phyloP scores from a whole-genome alignment of 2,888 invertebrate species.

The Cryptocheilus praepositus region DNA sequence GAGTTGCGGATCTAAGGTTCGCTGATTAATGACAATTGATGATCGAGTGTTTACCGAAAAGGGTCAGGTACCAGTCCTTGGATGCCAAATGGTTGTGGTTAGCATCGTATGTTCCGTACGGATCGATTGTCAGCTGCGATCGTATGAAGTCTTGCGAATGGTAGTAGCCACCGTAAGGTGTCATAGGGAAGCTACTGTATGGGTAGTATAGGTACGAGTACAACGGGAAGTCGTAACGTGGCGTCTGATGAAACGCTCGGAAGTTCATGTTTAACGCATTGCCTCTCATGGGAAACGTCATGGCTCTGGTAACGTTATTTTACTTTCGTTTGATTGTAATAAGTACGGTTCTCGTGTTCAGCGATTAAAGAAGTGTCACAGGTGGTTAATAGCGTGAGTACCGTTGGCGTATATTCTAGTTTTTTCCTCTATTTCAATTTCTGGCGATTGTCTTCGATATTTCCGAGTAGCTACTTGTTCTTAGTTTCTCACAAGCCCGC shows the following conservation, averaged over 20 bases:
- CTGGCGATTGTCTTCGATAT: no score
- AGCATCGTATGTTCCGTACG: conserved; percentile 32
- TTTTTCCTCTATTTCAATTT: background rate
- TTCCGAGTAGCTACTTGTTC: no score
- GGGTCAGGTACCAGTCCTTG: conserved; percentile 29
- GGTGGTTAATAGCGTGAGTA: background rate
- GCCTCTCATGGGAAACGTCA: conserved; percentile 34
- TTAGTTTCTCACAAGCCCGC: no score
- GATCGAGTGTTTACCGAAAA: conserved; percentile 41
- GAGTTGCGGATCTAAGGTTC: no score
- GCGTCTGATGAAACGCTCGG: conserved; percentile 33
- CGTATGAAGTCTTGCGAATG: conserved; percentile 36
- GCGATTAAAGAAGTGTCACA: no score
- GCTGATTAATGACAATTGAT: no score
- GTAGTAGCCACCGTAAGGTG: conserved; percentile 41
- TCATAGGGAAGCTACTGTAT: conserved; percentile 32
- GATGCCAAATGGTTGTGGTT: conserved; percentile 30
- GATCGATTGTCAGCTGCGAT: conserved; percentile 36
- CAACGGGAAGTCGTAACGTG: conserved; percentile 20
- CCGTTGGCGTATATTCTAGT: background rate
- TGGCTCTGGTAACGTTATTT: no score
- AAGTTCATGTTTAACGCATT: conserved; percentile 39
- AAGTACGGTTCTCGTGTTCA: no score
- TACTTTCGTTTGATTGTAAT: no score
- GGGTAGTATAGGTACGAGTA: conserved; percentile 34